Evolutionary conservation across 2,888 invertebrate genomes (phyloP).

Genomic region (Gibbula magus): DNA sequence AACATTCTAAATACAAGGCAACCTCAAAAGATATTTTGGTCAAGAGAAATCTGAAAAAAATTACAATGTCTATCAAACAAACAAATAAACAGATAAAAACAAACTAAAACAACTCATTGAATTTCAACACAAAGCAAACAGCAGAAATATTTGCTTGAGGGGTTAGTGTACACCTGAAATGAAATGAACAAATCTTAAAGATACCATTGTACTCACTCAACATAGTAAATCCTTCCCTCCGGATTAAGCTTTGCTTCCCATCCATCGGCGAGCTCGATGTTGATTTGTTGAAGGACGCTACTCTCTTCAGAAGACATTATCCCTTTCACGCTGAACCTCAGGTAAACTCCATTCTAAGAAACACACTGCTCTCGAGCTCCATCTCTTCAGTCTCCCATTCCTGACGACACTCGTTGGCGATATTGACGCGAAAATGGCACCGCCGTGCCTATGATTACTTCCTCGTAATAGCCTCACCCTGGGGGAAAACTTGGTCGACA

Average conservation of each 20-base stretch:
- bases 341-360: neutral
- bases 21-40: too few species aligned
- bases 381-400: neutral
- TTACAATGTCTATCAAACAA: too few species aligned
- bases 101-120: neutral
- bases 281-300: slow-evolving; percentile 40
- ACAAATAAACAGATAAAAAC: neutral
- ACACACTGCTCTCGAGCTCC: neutral
- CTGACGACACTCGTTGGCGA: neutral
- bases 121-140: neutral
- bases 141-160: neutral
- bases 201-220: slow-evolving; percentile 56
- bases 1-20: too few species aligned
- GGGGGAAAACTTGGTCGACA: neutral
- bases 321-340: too few species aligned
- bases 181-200: neutral
- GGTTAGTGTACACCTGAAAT: neutral
- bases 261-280: slow-evolving; percentile 56
- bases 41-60: too few species aligned
- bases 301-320: slow-evolving; percentile 29
- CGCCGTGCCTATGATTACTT: neutral
- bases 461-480: neutral
- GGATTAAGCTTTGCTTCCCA: slow-evolving; percentile 63
- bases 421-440: neutral
- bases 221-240: slow-evolving; percentile 64